A percentile compares a stretch with the other conserved stretches of the same genome.
These are phyloP conservation scores for Pasiphila rectangulata DNA, from an alignment of 2,888 invertebrate genomes.

Conservation along the genomic window DNA sequence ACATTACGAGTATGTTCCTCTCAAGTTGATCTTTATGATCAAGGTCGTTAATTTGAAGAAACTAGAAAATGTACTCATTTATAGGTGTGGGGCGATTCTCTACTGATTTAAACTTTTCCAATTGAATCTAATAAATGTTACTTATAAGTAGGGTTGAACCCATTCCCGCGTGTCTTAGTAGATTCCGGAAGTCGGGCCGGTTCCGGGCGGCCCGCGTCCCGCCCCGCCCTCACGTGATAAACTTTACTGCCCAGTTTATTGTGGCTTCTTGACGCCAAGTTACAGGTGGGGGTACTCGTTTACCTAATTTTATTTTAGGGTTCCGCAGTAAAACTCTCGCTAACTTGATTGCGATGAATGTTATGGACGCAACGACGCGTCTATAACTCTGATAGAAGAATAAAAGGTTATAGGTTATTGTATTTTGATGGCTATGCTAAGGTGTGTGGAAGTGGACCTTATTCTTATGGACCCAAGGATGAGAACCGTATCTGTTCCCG, in stretches of 20 bases:
- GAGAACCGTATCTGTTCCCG: too few relatives aligned
- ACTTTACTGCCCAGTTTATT: slow-evolving; percentile 16
- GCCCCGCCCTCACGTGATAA: slow-evolving; percentile 2
- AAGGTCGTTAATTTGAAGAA: too few relatives aligned
- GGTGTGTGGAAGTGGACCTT: slow-evolving; percentile 7
- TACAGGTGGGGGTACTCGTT: slow-evolving; percentile 46
- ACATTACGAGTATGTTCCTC: too few relatives aligned
- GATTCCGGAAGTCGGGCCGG: too few relatives aligned
- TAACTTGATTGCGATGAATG: slow-evolving; percentile 41
- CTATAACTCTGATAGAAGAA: slow-evolving; percentile 23
- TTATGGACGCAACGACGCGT: slow-evolving; percentile 28
- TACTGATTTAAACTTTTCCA: too few relatives aligned
- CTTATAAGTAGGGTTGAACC: too few relatives aligned
- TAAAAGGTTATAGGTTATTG: slow-evolving; percentile 23
- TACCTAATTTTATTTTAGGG: slow-evolving; percentile 51
- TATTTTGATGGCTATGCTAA: slow-evolving; percentile 25
- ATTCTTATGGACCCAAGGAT: not conserved
- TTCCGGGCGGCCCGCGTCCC: not conserved
- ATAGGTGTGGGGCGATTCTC: too few relatives aligned
- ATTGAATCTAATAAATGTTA: too few relatives aligned
- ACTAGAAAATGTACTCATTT: too few relatives aligned
- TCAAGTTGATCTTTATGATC: too few relatives aligned
- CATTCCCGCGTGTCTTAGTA: too few relatives aligned
- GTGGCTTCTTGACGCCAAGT: slow-evolving; percentile 28
- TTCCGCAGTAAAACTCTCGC: slow-evolving; percentile 36